Conservation (phyloP, 2,888 invertebrate species). For the Torymus aiolomorphi region DNA sequence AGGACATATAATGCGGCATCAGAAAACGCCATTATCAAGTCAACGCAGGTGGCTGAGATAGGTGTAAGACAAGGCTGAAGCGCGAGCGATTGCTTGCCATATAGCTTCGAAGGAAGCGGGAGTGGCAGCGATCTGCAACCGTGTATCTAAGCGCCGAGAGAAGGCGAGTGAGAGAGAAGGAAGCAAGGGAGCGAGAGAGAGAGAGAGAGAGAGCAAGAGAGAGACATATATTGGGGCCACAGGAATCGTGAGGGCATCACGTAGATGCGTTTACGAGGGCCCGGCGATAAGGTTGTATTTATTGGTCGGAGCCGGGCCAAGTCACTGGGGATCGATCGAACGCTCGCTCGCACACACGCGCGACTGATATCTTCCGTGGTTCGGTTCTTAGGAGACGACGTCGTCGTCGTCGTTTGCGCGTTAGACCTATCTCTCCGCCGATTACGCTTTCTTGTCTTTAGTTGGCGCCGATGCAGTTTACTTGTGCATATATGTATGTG, state of each 20-base stretch:
- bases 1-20: too few relatives aligned
- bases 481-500: too few relatives aligned
- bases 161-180: background rate
- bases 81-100: too few relatives aligned
- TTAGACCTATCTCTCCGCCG: background rate
- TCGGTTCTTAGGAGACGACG: background rate
- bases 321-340: constrained; percentile 55
- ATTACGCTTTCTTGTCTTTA: constrained; percentile 25
- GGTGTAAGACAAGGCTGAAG: too few relatives aligned
- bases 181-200: background rate
- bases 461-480: background rate
- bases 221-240: background rate
- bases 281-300: constrained; percentile 56
- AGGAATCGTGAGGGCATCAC: constrained; percentile 26
- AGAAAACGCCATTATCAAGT: too few relatives aligned
- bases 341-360: background rate
- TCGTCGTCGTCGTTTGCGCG: constrained; percentile 28
- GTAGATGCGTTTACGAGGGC: constrained; percentile 56
- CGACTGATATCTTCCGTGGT: constrained; percentile 34
- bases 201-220: background rate
- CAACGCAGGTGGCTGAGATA: too few relatives aligned
- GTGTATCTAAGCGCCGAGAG: background rate
- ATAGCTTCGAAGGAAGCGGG: too few relatives aligned
- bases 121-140: too few relatives aligned
- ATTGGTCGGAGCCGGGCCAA: constrained; percentile 47